Conservation (phyloP, 2,797 vertebrate genomes). For the Argentina silus region DNA sequence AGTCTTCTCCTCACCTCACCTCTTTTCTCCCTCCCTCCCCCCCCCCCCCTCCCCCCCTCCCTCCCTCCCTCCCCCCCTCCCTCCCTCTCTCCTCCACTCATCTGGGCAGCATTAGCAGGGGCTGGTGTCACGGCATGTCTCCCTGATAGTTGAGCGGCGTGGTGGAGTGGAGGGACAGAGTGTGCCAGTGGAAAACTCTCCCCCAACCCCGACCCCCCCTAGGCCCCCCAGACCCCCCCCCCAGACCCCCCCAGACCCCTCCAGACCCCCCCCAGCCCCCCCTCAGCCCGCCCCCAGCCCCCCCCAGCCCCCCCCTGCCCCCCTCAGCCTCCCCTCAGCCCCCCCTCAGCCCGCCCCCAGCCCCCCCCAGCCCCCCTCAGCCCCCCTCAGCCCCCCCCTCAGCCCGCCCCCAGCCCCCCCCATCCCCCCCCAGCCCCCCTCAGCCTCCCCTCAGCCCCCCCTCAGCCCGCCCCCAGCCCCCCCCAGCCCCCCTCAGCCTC, state of each 20-base stretch:
- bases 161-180: conserved; percentile 46
- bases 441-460: no score
- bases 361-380: conserved; percentile 6
- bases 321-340: no score
- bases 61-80: conserved; percentile 38
- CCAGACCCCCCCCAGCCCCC: conserved; percentile 38
- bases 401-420: no score
- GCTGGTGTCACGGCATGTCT: conserved; percentile 62
- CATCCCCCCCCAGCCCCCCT: no score
- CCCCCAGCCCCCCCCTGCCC: no score
- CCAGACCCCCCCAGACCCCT: conserved; percentile 3
- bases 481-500: no score
- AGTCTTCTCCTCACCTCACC: conserved; percentile 3
- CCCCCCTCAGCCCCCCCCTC: conserved; percentile 31
- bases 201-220: conserved; percentile 29
- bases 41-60: neutral
- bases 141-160: conserved; percentile 63
- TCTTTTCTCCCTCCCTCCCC: neutral
- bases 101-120: conserved; percentile 75
- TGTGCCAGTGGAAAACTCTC: conserved; percentile 72
- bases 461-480: conserved; percentile 8
- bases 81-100: conserved; percentile 57
- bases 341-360: no score
- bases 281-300: conserved; percentile 29
- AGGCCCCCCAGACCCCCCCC: no score